Conservation (phyloP, 2,888 invertebrate genomes). For the Halictus quadricinctus region DNA sequence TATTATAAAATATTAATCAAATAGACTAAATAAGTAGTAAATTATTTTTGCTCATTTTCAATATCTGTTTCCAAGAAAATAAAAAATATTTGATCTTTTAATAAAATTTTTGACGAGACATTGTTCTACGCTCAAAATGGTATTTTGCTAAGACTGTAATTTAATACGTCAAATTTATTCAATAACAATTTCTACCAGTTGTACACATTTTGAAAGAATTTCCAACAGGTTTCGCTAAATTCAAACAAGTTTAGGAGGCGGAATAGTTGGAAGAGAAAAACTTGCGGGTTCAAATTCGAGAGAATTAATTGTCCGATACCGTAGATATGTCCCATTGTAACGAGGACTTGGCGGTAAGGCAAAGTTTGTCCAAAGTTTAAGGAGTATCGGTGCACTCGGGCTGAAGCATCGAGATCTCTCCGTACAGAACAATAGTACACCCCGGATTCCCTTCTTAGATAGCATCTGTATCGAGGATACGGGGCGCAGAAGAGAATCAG, state of each 20-base stretch:
- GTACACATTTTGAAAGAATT: not conserved
- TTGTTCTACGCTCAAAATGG: not conserved
- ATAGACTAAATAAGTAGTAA: not conserved
- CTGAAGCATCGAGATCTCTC: constrained; percentile 67
- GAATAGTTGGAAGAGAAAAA: not conserved
- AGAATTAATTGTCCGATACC: constrained; percentile 32
- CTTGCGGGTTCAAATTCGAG: not conserved
- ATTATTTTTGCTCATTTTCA: not conserved
- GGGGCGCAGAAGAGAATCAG: constrained; percentile 45
- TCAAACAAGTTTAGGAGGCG: not conserved
- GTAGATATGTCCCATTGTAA: constrained; percentile 31
- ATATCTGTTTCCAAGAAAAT: not conserved
- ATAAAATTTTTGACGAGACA: not conserved
- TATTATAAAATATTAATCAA: not conserved
- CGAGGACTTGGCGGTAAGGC: constrained; percentile 48
- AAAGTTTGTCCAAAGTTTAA: constrained; percentile 66
- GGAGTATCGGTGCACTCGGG: constrained; percentile 57
- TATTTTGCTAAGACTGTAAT: not conserved
- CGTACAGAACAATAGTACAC: constrained; percentile 64
- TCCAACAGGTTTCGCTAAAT: not conserved
- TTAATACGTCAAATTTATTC: not conserved
- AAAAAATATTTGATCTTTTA: not conserved
- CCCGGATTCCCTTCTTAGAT: constrained; percentile 71
- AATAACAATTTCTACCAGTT: not conserved
- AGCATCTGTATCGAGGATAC: constrained; percentile 67